Conservation (phyloP, 92 coral and sea anemone species). For the Heteractis magnifica region DNA sequence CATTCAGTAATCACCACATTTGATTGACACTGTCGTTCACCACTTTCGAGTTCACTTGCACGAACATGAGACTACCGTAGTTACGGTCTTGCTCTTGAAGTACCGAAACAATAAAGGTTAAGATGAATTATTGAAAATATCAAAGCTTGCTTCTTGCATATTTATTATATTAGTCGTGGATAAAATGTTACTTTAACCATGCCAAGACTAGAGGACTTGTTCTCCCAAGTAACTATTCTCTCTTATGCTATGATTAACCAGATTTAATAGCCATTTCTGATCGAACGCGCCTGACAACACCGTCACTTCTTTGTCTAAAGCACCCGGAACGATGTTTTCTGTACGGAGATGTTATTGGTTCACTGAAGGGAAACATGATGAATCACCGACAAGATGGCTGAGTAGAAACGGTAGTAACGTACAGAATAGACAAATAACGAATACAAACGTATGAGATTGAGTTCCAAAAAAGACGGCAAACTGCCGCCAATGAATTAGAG, state of each 20-base stretch:
- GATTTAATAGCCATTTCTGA: neutral
- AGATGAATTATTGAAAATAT: neutral
- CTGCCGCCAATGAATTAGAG: neutral
- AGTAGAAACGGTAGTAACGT: slow-evolving; percentile 8
- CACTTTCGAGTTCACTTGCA: neutral
- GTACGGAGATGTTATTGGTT: neutral
- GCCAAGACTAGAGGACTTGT: neutral
- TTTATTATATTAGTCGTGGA: neutral
- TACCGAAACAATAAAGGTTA: neutral
- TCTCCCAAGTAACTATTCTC: neutral
- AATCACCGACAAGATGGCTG: slow-evolving; percentile 11
- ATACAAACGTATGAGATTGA: neutral
- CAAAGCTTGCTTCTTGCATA: neutral
- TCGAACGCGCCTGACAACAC: neutral
- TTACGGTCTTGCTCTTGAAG: neutral
- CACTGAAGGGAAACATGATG: slow-evolving; percentile 2
- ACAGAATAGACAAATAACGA: neutral
- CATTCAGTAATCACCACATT: neutral
- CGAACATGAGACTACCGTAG: neutral
- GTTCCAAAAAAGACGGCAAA: neutral
- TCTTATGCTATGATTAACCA: neutral
- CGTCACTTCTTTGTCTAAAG: neutral
- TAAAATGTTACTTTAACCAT: neutral
- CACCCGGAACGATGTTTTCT: slow-evolving; percentile 11
- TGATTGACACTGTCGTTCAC: neutral